Conservation (phyloP, 2,113 vertebrate species). For the Prochilodus magdalenae region DNA sequence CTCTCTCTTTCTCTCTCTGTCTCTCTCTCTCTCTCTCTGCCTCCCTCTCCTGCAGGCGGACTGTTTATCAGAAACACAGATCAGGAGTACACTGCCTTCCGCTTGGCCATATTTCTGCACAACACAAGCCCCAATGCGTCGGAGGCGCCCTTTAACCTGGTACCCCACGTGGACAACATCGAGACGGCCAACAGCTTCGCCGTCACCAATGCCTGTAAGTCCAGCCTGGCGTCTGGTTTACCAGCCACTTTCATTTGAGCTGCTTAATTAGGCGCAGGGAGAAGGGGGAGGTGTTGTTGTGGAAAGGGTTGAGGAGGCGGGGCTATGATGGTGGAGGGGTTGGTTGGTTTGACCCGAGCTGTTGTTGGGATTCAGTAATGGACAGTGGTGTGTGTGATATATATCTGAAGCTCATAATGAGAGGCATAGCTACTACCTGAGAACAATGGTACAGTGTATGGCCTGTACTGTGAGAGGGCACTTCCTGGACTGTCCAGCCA, state of each 20-base stretch:
- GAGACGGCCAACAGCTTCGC: conserved; percentile 99
- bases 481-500: conserved; percentile 35
- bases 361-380: conserved; percentile 3
- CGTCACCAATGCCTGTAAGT: conserved; percentile 99
- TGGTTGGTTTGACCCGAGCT: conserved; percentile 12
- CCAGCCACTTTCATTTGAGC: conserved; percentile 11
- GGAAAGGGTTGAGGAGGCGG: not conserved
- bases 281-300: not conserved
- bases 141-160: conserved; percentile 98
- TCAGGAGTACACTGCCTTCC: conserved; percentile 99
- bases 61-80: conserved; percentile 99
- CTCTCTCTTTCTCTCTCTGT: conserved; percentile 36
- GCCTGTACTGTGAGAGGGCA: not conserved
- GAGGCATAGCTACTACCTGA: conserved; percentile 1
- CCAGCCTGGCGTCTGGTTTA: conserved; percentile 39
- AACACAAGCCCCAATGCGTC: conserved; percentile 99
- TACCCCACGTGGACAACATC: conserved; percentile 99
- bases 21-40: conserved; percentile 41
- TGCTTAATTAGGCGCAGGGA: conserved; percentile 31
- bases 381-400: conserved; percentile 4
- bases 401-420: not conserved
- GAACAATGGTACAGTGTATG: not conserved
- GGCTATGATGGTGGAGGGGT: not conserved
- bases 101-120: conserved; percentile 98
- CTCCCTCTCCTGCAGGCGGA: conserved; percentile 82